Evolutionary conservation across 2,888 invertebrate genomes (phyloP), one percentile per base, ranked within the genome.

Genomic region (Argyresthia goedartella): DNA sequence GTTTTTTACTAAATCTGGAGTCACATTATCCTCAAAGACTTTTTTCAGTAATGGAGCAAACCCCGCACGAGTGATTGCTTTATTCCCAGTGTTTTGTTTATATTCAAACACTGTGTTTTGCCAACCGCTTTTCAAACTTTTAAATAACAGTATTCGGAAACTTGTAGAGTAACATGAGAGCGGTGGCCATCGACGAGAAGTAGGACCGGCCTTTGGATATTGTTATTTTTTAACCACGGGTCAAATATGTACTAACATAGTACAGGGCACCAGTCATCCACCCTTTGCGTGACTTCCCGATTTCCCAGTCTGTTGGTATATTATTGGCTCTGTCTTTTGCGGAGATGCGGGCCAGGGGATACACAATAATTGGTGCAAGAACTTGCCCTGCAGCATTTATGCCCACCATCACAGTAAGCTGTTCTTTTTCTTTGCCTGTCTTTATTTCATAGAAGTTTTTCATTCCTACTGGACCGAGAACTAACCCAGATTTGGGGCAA

Each of bases 281-380:
- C n/a, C n/a, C n/a, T n/a, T n/a, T n/a, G 58, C 7, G 66, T 72
- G 71, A 76, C 75, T 73, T 76, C 75, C 11, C 73, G n/a, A n/a
- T n/a, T n/a, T n/a, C n/a, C n/a, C n/a, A n/a, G n/a, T n/a, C n/a
- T n/a, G n/a, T n/a, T n/a, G n/a, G n/a, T n/a, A n/a, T n/a, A n/a
- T n/a, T n/a, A n/a, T n/a, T n/a, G n/a, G n/a, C n/a, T n/a, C n/a
- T n/a, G n/a, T n/a, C 73, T 53, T n/a, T 65, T 11, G 72, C 69
- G 6, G 71, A 68, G 45, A 61, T 65, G 36, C 73, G 43, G 36
- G 44, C 51, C 8, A 54, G 25, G n/a, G 52, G 54, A 34, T 56
- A 54, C 8, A 56, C 56, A 36, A 56, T 51, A 52, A 56, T 54
- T 11, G 54, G 54, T 7, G 54, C 6, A n/a, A 54, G 49, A 33